Conservation (phyloP, 2,797 vertebrate genomes). For the Rallus crepitans region DNA sequence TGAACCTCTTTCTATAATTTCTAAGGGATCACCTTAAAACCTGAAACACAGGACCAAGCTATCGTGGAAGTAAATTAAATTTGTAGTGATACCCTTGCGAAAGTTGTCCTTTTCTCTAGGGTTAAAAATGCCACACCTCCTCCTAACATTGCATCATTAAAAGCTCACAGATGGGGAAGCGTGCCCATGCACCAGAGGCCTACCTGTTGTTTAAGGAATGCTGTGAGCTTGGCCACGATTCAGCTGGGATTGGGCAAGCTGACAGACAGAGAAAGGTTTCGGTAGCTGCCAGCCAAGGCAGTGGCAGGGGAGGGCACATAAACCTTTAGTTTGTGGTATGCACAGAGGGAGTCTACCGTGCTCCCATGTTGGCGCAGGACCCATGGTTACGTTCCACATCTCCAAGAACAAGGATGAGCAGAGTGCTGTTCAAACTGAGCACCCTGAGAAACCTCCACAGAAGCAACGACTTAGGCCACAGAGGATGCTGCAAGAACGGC, state of each 20-base stretch:
- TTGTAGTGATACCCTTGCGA: background rate
- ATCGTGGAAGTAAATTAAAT: background rate
- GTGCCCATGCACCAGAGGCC: background rate
- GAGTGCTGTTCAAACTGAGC: background rate
- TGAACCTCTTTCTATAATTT: background rate
- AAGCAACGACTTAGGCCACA: background rate
- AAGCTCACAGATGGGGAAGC: background rate
- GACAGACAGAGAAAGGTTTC: background rate
- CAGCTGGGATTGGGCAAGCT: background rate
- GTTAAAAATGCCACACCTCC: background rate
- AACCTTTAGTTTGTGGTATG: rapidly evolving
- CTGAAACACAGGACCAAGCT: background rate
- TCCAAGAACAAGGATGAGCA: background rate
- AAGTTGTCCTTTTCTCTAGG: background rate
- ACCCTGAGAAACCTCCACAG: background rate
- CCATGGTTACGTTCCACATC: rapidly evolving
- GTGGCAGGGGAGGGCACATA: rapidly evolving
- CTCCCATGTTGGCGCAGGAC: background rate
- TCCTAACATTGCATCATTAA: background rate
- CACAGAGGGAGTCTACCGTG: rapidly evolving
- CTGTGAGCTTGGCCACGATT: background rate
- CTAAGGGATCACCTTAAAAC: background rate
- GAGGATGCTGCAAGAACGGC: background rate
- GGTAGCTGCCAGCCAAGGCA: rapidly evolving
- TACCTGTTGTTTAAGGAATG: background rate